phyloP scores from a whole-genome alignment of 1,140 invertebrate species.

The Zophobas morio region DNA sequence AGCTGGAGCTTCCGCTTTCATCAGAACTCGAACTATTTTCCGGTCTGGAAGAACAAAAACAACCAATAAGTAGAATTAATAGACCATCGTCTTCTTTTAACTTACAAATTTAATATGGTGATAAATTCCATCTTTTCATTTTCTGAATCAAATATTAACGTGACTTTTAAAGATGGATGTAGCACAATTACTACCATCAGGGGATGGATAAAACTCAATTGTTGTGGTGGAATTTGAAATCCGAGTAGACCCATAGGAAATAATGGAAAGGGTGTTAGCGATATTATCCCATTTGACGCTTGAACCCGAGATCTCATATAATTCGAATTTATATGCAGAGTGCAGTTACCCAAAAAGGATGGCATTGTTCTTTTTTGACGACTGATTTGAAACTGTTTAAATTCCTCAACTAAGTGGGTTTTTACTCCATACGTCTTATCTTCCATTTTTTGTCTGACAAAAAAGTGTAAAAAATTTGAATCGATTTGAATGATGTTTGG shows the following conservation, averaged over 20 bases:
- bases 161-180: neutral
- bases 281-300: neutral
- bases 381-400: constrained; percentile 15
- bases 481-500: too few species aligned
- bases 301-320: neutral
- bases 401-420: constrained; percentile 3
- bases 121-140: constrained; percentile 18
- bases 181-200: neutral
- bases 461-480: neutral
- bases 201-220: neutral
- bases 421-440: constrained; percentile 15
- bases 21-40: neutral
- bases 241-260: constrained; percentile 1
- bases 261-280: neutral
- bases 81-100: neutral
- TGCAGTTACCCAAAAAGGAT: neutral
- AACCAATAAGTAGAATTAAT: neutral
- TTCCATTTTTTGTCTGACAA: constrained; percentile 12
- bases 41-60: neutral
- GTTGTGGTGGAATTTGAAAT: neutral
- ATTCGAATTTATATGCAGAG: neutral
- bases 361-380: neutral
- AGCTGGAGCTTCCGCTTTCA: neutral
- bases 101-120: neutral
- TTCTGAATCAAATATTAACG: neutral